These are phyloP conservation scores for Ceraclea dissimilis DNA, from an alignment of 2,888 invertebrate genomes.

Conservation along the genomic window DNA sequence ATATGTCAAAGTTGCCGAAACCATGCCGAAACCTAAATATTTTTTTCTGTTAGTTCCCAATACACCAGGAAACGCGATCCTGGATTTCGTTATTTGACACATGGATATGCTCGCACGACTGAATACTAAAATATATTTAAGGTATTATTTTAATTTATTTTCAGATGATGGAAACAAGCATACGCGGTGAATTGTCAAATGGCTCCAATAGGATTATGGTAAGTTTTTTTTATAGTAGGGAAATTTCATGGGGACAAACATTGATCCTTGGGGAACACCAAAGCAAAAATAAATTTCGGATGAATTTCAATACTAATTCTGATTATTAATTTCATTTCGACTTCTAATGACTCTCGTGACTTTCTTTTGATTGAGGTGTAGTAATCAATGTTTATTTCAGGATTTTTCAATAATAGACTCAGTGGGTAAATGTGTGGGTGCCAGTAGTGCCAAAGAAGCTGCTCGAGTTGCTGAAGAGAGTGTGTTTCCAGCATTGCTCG, in stretches of 20 bases:
- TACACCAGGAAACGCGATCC: too few species aligned
- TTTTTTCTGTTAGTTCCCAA: too few species aligned
- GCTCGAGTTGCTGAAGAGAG: constrained; percentile 38
- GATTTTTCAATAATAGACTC: constrained; percentile 50
- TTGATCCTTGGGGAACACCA: too few species aligned
- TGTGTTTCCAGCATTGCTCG: constrained; percentile 38
- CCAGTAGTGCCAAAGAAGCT: constrained; percentile 42
- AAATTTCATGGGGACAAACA: too few species aligned
- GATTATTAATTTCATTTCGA: not conserved
- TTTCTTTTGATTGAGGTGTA: not conserved
- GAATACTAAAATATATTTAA: too few species aligned
- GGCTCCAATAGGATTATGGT: constrained; percentile 13
- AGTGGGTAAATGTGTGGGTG: constrained; percentile 46
- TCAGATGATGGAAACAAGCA: constrained; percentile 68
- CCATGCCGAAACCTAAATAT: too few species aligned
- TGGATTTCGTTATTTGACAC: too few species aligned
- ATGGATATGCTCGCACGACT: too few species aligned
- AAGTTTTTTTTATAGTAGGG: not conserved
- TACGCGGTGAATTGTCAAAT: constrained; percentile 74
- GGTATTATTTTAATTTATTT: too few species aligned
- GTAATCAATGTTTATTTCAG: constrained; percentile 28
- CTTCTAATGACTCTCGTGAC: not conserved
- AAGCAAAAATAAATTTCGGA: too few species aligned
- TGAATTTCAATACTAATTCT: too few species aligned
- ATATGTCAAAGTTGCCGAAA: too few species aligned